Base-by-base conservation (phyloP, 2,113 vertebrate genomes). In the Nothoprocta pentlandii region DNA sequence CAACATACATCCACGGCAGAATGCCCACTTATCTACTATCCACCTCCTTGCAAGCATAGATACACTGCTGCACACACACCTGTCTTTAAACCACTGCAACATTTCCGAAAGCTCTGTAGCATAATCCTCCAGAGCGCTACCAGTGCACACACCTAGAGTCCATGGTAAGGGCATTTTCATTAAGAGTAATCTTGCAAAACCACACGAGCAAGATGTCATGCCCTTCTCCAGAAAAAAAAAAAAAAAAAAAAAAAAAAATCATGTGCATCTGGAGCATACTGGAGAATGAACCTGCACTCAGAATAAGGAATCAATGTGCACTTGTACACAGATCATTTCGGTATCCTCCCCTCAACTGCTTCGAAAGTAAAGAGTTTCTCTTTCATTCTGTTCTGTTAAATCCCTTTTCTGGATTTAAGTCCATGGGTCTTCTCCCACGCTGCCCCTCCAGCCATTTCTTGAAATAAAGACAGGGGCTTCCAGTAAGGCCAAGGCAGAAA, bases 401-500 rank as follows among this genome's bases (percentile, higher is more conserved):
- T 56, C 54, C 39, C 76, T 10, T 85, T 53, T 49, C 80, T 78
- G 77, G 73, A 86, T 92, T 82, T 47, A 95, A 94, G 34, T 61
- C 34, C 41, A 78, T 25, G 0, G 1, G 28, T 11, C 36, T 58
- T 59, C 73, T 91, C 80, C 53, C 11, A 28, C 51, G 11, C 5
- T 76, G 49, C 32, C 79, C 85, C 80, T 83, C 47, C 32, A 67
- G 53, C 30, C 64, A 73, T 46, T 94, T 87, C 89, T 75, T 85
- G 17, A 80, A 94, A 67, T 16, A 79, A 49, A 23, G 51, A 39
- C 26, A 49, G 2, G 2, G 0, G 0, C 87, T 94, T 96, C 90
- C 95, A 92, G 87, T 80, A 96, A 96, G 80, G 42, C 69, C 56
- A 92, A 81, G 82, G 58, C 47, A 77, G 39, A 14, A 23, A 53